Evolutionary conservation across 2,113 vertebrate species (phyloP).

Genomic region (Syngnathus floridae): DNA sequence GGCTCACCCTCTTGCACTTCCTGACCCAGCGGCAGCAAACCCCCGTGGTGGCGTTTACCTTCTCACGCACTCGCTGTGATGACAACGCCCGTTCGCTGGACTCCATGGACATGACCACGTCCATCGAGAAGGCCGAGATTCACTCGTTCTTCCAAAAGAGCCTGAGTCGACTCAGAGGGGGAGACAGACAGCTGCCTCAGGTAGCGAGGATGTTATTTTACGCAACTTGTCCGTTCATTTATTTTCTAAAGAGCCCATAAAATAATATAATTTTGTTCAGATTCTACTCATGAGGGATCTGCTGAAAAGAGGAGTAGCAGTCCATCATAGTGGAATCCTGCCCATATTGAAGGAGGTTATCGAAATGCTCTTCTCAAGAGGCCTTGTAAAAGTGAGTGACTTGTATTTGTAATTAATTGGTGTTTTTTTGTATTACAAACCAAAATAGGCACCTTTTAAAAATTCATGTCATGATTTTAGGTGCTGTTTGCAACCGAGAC

Average conservation of each 20-base stretch:
- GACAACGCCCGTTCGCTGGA: constrained; percentile 81
- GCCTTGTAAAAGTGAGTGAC: constrained; percentile 69
- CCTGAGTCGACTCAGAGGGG: constrained; percentile 80
- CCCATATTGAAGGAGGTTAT: constrained; percentile 92
- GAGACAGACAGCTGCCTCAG: constrained; percentile 86
- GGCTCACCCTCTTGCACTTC: constrained; percentile 81
- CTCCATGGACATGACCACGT: constrained; percentile 79
- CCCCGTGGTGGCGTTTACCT: constrained; percentile 87
- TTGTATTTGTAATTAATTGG: neutral
- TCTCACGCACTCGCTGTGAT: constrained; percentile 83
- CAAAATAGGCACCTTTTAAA: neutral
- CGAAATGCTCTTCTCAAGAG: constrained; percentile 88
- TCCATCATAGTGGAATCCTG: constrained; percentile 89
- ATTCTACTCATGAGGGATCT: constrained; percentile 81
- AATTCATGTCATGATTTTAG: constrained; percentile 44
- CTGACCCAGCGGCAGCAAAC: constrained; percentile 81
- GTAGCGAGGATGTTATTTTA: constrained; percentile 40
- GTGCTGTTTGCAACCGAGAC: constrained; percentile 90
- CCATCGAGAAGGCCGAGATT: constrained; percentile 81
- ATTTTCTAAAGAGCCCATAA: neutral
- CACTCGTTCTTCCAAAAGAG: constrained; percentile 87
- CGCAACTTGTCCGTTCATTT: neutral
- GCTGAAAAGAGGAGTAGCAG: constrained; percentile 81
- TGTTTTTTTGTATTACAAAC: neutral
- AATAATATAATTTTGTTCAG: constrained; percentile 43